These are phyloP conservation scores for Megaptera novaeangliae DNA, from an alignment of 2,113 vertebrate species.

Conservation along the genomic window DNA sequence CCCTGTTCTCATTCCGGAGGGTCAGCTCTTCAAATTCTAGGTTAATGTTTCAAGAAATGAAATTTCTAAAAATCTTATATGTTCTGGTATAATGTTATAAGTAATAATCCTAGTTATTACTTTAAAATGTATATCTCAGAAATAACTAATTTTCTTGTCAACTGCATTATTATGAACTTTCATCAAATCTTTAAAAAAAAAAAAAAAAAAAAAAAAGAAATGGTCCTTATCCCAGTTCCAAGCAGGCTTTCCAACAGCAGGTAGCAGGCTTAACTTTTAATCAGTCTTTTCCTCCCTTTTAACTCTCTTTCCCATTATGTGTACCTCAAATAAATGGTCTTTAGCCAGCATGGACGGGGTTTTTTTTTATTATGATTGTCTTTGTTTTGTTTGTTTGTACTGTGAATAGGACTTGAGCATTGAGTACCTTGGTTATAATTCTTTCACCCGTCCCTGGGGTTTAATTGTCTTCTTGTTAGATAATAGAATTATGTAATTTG, in stretches of 20 bases:
- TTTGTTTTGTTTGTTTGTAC: not conserved
- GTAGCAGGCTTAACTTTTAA: constrained; percentile 58
- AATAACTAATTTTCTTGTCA: too few relatives aligned
- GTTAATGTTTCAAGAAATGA: constrained; percentile 42
- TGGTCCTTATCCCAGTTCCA: constrained; percentile 6
- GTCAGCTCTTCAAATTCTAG: constrained; percentile 20
- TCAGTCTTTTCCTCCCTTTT: not conserved
- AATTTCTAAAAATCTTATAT: too few relatives aligned
- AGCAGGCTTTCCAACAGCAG: constrained; percentile 43
- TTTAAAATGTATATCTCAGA: too few relatives aligned
- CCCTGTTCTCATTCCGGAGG: not conserved
- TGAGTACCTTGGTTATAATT: not conserved
- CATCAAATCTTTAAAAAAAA: too few relatives aligned
- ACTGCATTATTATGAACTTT: too few relatives aligned
- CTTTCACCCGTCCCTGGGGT: not conserved
- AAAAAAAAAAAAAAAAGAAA: too few relatives aligned
- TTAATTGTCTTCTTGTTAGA: constrained; percentile 51
- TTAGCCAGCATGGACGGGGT: not conserved
- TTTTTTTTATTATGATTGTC: not conserved
- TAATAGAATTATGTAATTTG: not conserved
- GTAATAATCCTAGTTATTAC: too few relatives aligned
- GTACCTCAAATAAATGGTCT: not conserved
- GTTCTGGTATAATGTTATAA: too few relatives aligned
- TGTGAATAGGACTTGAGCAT: not conserved
- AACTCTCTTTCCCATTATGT: not conserved